Conservation (phyloP, 1,140 invertebrate species). For the Panagrolaimus sp. region DNA sequence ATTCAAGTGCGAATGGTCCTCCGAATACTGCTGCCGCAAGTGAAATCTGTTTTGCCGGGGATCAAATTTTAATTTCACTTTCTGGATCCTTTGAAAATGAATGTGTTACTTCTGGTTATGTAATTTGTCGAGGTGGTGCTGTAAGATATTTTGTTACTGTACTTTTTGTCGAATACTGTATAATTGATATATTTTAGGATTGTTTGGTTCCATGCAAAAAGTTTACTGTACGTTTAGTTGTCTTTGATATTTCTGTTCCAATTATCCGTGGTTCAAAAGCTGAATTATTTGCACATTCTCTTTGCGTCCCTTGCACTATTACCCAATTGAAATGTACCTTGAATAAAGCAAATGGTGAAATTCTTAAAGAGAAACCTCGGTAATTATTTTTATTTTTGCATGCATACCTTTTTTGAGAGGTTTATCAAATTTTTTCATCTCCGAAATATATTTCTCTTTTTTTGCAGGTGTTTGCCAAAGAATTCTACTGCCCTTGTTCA, state of each 20-base stretch:
- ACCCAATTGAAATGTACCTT: slow-evolving; percentile 71
- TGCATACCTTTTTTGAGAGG: background rate
- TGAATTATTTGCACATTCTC: slow-evolving; percentile 51
- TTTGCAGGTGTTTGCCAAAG: slow-evolving; percentile 55
- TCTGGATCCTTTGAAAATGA: slow-evolving; percentile 70
- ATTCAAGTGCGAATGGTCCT: slow-evolving; percentile 58
- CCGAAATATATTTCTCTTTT: slow-evolving; percentile 21
- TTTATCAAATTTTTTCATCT: background rate
- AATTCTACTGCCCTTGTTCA: slow-evolving; percentile 43
- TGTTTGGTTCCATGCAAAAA: slow-evolving; percentile 29
- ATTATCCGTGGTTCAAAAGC: slow-evolving; percentile 72
- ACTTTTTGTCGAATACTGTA: too few species aligned
- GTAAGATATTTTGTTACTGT: slow-evolving; percentile 22
- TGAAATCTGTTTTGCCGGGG: slow-evolving; percentile 80
- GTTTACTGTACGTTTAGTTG: slow-evolving; percentile 36
- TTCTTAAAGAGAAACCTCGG: slow-evolving; percentile 52
- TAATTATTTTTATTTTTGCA: too few species aligned
- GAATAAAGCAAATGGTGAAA: slow-evolving; percentile 48
- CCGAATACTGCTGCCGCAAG: slow-evolving; percentile 71
- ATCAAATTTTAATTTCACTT: slow-evolving; percentile 77
- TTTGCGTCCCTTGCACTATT: slow-evolving; percentile 77
- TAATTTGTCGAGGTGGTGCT: slow-evolving; percentile 50
- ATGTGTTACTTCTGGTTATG: slow-evolving; percentile 72
- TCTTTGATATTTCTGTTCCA: slow-evolving; percentile 80
- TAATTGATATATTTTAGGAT: too few species aligned